Evolutionary conservation across 2,797 vertebrate genomes (phyloP).

Genomic region (Schizopygopsis pylzovi): DNA sequence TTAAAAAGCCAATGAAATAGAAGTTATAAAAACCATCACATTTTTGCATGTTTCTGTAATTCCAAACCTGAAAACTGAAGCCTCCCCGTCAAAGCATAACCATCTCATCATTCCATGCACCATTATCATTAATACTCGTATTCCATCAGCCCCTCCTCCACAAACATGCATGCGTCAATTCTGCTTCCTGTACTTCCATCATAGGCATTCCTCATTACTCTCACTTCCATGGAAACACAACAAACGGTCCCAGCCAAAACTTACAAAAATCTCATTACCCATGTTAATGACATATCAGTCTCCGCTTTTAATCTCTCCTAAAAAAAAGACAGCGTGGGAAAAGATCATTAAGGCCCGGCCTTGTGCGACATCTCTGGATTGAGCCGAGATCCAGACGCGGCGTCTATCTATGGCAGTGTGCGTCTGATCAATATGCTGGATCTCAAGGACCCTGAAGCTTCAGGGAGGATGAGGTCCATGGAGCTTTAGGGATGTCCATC

Average conservation of each 20-base stretch:
- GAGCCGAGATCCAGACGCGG: slow-evolving; percentile 58
- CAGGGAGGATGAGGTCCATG: slow-evolving; percentile 2
- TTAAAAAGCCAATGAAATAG: slow-evolving; percentile 68
- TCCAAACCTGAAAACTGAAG: slow-evolving; percentile 59
- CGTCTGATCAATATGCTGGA: slow-evolving; percentile 44
- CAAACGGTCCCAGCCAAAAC: slow-evolving; percentile 27
- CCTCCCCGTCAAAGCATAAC: not conserved
- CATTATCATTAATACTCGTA: slow-evolving; percentile 31
- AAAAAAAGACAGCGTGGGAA: slow-evolving; percentile 51
- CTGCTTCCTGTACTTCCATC: slow-evolving; percentile 24
- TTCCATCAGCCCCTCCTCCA: not conserved
- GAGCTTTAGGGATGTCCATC: slow-evolving; percentile 22
- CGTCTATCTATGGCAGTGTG: slow-evolving; percentile 51
- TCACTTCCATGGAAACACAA: slow-evolving; percentile 29
- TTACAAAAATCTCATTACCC: slow-evolving; percentile 23
- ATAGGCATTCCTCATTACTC: slow-evolving; percentile 27
- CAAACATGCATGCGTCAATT: not conserved
- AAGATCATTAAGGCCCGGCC: slow-evolving; percentile 75
- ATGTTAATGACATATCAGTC: slow-evolving; percentile 35
- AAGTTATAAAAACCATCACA: slow-evolving; percentile 51
- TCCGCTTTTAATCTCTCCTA: slow-evolving; percentile 36
- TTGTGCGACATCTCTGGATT: slow-evolving; percentile 66
- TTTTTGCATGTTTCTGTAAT: slow-evolving; percentile 56
- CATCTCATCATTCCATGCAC: slow-evolving; percentile 18
- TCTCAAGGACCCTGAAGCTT: slow-evolving; percentile 28